Evolutionary conservation across 2,797 vertebrate species (phyloP).

Genomic region (Morus bassanus): DNA sequence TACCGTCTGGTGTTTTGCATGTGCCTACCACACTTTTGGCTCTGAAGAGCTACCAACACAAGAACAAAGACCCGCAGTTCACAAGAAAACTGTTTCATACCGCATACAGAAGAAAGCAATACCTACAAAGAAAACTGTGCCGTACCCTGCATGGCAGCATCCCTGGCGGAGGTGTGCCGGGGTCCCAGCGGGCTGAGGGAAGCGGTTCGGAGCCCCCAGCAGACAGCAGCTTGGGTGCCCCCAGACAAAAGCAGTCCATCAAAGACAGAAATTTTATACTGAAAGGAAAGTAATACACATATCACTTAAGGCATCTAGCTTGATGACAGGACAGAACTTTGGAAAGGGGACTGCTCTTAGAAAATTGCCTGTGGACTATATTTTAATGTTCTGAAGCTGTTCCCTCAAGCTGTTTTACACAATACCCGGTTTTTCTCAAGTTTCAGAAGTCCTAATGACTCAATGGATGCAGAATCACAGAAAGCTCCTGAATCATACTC

Average conservation of each 20-base stretch:
- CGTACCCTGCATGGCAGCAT: not conserved
- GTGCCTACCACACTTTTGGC: not conserved
- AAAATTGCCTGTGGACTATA: slow-evolving; percentile 57
- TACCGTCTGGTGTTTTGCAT: not conserved
- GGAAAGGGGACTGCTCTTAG: slow-evolving; percentile 30
- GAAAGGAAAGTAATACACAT: slow-evolving; percentile 31
- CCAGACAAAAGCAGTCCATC: slow-evolving; percentile 22
- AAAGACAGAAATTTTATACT: slow-evolving; percentile 8
- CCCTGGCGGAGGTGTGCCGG: not conserved
- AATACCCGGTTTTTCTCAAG: slow-evolving; percentile 24
- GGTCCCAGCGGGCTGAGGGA: slow-evolving; percentile 2
- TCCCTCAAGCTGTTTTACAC: slow-evolving; percentile 64
- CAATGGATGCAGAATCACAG: slow-evolving; percentile 22
- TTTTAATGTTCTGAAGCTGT: slow-evolving; percentile 60
- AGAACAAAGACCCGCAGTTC: slow-evolving; percentile 19
- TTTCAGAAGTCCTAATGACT: slow-evolving; percentile 59
- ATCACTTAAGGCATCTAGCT: slow-evolving; percentile 63
- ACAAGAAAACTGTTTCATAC: not conserved
- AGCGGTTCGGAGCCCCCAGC: not conserved
- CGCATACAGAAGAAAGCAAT: not conserved
- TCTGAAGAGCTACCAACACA: not conserved
- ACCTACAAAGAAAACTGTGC: not conserved
- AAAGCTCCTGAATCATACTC: slow-evolving; percentile 5
- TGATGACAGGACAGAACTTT: slow-evolving; percentile 35
- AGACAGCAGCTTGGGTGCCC: not conserved